Evolutionary conservation across 1,140 invertebrate genomes (phyloP), one percentile per base, ranked within the genome.

Genomic region (Papilio dardanus): DNA sequence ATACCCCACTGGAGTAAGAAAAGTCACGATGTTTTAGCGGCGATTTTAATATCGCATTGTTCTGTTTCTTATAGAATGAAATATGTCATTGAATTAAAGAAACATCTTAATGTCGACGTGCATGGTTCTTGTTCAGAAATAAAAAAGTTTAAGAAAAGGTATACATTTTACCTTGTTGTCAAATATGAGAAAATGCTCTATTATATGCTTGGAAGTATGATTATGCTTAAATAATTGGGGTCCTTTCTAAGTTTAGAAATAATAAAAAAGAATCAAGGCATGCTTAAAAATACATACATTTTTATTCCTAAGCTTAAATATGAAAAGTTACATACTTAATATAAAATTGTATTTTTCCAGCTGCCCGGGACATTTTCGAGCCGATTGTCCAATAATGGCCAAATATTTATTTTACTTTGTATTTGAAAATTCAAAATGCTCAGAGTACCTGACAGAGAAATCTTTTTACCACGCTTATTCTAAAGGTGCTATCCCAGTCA

Each of bases 371-470:
- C 94, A 96, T 81, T 95, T 96, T 74, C 85, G 77, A 68, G 79
- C 77, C 0, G 95, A 96, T 78, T 97, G 96, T 78, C 79, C 88
- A 1, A 67, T 86, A 14, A 86, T 96, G 8, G 81, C 93, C 2
- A 67, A 91, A 0, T 97, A 97, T 86, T 94, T 96, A 78, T 97
- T 97, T 86, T 97, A 97, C 83, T 86, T 97, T 33, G 94, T 96
- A 0, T 96, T 97, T 76, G 97, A 97, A 90, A 97, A 97, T 82
- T 95, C 95, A 0, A 94, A 95, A 76, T 97, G 96, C 76, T 87
- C 89, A n/a, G 95, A 96, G 79, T 97, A 97, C 79, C 84, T 97
- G 28, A 96, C 96, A 0, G 96, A 97, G 81, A 97, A 97, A 83
- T 84, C 96, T 7, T 97, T 95, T 87, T 95, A 95, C 93, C 94